These are phyloP conservation scores for Holothuria leucospilota DNA, from an alignment of 53 echinoderm and acorn worm species.

Conservation along the genomic window DNA sequence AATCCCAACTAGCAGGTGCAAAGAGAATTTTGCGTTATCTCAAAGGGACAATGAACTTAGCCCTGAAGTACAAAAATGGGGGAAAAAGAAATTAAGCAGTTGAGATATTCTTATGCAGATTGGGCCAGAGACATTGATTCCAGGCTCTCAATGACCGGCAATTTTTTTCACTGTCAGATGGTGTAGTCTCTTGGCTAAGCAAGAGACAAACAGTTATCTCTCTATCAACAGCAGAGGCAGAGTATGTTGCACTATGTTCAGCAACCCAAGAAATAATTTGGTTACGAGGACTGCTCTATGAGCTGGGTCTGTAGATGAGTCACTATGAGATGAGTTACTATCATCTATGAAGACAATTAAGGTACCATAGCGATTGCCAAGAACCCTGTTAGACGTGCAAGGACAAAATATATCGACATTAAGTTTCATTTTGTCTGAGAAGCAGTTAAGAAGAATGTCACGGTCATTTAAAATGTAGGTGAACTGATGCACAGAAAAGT, in stretches of 20 bases:
- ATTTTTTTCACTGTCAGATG: neutral
- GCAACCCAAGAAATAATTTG: constrained; percentile 1
- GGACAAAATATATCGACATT: neutral
- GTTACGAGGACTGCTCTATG: neutral
- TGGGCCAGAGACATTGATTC: constrained; percentile 3
- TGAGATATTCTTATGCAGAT: neutral
- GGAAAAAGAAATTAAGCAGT: neutral
- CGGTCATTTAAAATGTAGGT: too few relatives aligned
- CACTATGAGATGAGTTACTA: too few relatives aligned
- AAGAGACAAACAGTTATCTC: neutral
- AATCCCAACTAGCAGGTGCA: neutral
- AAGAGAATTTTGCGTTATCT: constrained; percentile 7
- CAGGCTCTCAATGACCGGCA: neutral
- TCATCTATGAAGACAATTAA: neutral
- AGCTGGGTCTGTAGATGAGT: neutral
- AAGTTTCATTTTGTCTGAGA: constrained; percentile 5
- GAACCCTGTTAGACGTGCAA: neutral
- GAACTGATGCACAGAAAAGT: too few relatives aligned
- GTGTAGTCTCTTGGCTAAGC: constrained; percentile 15
- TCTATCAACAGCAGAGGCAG: constrained; percentile 1
- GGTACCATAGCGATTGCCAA: neutral
- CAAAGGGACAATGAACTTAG: neutral
- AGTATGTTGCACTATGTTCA: neutral
- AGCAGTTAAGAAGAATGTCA: neutral
- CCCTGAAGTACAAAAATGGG: neutral